Evolutionary conservation across 1,140 invertebrate genomes (phyloP).

Genomic region (Drosophila arizonae): DNA sequence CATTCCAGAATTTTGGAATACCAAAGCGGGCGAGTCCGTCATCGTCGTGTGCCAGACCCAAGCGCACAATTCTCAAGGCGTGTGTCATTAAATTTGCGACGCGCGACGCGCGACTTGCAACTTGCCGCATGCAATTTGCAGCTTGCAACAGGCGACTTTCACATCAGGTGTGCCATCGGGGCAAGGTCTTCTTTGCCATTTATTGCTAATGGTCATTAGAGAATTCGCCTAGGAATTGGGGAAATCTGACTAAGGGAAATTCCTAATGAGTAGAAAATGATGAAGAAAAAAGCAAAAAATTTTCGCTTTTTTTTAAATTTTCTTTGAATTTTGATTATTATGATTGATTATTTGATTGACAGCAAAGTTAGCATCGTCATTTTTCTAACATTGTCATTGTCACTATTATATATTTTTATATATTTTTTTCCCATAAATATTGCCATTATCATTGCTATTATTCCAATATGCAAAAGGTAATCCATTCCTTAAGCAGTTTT

Average conservation of each 20-base stretch:
- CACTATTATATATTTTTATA: too few relatives aligned
- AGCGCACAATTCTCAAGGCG: slow-evolving; percentile 20
- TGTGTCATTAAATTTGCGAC: slow-evolving; percentile 55
- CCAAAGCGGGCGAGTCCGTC: slow-evolving; percentile 4
- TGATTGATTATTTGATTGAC: too few relatives aligned
- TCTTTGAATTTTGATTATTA: too few relatives aligned
- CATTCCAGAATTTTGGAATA: slow-evolving; percentile 34
- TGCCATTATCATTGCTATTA: too few relatives aligned
- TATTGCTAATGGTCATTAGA: slow-evolving; percentile 19
- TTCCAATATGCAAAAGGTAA: too few relatives aligned
- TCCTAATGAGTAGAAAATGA: not conserved
- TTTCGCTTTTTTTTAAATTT: too few relatives aligned
- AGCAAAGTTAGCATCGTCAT: too few relatives aligned
- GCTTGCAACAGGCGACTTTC: slow-evolving; percentile 1
- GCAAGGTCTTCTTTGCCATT: not conserved
- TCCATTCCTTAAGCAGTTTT: too few relatives aligned
- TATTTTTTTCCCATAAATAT: too few relatives aligned
- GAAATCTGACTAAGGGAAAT: slow-evolving; percentile 18
- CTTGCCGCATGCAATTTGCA: not conserved
- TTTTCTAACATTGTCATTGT: too few relatives aligned
- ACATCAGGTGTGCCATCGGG: slow-evolving; percentile 23
- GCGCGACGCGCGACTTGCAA: slow-evolving; percentile 8
- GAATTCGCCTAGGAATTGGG: not conserved
- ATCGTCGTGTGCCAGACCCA: slow-evolving; percentile 60
- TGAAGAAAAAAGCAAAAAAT: not conserved